phyloP scores from a whole-genome alignment of 2,888 invertebrate species.

The Stenodera caucasica region DNA sequence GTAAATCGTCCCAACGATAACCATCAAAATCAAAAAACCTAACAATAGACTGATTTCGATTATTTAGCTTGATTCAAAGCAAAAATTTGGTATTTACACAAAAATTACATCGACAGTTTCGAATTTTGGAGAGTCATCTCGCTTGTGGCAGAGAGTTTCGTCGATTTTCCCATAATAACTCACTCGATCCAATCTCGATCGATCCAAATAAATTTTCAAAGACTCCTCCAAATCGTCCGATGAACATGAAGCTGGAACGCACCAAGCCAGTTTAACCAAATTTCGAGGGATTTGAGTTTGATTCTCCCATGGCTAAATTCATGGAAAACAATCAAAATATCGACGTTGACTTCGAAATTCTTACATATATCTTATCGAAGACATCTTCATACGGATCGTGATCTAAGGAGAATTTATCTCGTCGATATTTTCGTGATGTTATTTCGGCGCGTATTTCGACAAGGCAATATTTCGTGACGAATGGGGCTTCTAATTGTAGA shows the following conservation, averaged over 20 bases:
- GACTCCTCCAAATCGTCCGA: conserved; percentile 35
- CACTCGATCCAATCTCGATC: conserved; percentile 39
- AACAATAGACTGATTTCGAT: not conserved
- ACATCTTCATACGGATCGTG: not conserved
- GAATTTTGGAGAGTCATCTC: not conserved
- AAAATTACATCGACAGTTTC: not conserved
- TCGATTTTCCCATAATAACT: not conserved
- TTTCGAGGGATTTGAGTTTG: conserved; percentile 28
- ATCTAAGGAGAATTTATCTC: not conserved
- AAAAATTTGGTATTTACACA: not conserved
- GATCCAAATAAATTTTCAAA: conserved; percentile 34
- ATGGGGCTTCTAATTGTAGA: not conserved
- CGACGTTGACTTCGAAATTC: too few relatives aligned
- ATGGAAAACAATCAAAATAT: not conserved
- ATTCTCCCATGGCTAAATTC: not conserved
- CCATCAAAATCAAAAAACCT: not conserved
- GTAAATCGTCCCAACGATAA: not conserved
- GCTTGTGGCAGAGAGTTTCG: not conserved
- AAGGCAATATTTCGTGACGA: not conserved
- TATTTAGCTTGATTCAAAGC: not conserved
- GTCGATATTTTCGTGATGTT: not conserved
- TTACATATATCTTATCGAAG: not conserved
- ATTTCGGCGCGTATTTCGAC: not conserved
- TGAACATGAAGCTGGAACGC: conserved; percentile 42
- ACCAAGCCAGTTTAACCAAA: conserved; percentile 40